Conservation (phyloP, 2,888 invertebrate genomes). For the Tenodera sinensis region DNA sequence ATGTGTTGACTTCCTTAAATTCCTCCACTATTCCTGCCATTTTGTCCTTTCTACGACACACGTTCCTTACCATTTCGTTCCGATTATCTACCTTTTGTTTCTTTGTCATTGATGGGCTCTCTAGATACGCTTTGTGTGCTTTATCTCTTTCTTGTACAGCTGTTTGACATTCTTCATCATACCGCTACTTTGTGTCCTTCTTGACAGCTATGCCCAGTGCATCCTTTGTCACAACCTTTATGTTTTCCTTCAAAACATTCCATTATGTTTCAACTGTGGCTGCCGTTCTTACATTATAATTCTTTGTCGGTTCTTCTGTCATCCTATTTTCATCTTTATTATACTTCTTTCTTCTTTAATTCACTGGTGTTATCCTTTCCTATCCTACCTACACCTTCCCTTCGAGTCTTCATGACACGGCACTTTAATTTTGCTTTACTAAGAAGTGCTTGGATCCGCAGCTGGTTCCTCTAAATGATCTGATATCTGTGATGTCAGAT, state of each 20-base stretch:
- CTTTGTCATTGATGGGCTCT: neutral
- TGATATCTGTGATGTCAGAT: neutral
- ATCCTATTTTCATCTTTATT: neutral
- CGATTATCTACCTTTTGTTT: neutral
- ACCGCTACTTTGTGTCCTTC: neutral
- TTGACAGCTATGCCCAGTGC: neutral
- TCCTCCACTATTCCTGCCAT: neutral
- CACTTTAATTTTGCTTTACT: neutral
- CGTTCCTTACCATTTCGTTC: neutral
- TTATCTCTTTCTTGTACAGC: neutral
- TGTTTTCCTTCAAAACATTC: neutral
- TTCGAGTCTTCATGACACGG: neutral
- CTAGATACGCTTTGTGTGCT: neutral
- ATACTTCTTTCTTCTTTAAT: neutral
- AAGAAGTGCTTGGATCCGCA: neutral
- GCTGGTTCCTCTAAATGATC: neutral
- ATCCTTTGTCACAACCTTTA: neutral
- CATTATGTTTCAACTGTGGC: neutral
- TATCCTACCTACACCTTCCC: neutral
- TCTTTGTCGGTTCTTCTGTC: neutral
- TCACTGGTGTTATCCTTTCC: neutral
- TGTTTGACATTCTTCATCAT: neutral
- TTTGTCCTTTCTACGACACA: neutral
- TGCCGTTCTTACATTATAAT: neutral
- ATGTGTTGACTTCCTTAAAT: neutral